Evolutionary conservation across 2,113 vertebrate species (phyloP).

Genomic region (Phalacrocorax carbo): DNA sequence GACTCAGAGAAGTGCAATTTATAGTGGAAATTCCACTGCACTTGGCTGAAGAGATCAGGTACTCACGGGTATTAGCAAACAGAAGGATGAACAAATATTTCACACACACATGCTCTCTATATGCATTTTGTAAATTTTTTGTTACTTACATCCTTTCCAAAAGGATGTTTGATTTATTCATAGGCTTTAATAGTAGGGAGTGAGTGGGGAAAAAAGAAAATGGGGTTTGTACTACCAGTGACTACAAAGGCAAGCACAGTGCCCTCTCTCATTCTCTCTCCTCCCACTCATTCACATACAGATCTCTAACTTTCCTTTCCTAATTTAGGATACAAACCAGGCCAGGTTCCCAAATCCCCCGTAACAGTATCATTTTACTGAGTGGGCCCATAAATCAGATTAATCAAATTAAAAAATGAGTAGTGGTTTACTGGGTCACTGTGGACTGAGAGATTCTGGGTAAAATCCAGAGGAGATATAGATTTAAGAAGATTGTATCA

Average conservation of each 20-base stretch:
- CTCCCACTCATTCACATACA: not conserved
- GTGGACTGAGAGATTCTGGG: not conserved
- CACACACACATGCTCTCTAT: rapidly evolving
- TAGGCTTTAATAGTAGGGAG: not conserved
- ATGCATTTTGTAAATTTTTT: not conserved
- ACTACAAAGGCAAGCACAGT: not conserved
- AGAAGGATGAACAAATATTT: not conserved
- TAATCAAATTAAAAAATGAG: not conserved
- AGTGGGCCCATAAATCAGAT: not conserved
- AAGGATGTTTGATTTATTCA: not conserved
- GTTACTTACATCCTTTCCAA: not conserved
- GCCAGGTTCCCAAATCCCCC: not conserved
- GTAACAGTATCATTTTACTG: not conserved
- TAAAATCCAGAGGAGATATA: not conserved
- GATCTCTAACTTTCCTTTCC: not conserved
- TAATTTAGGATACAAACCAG: not conserved
- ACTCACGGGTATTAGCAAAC: not conserved
- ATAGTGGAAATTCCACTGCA: not conserved
- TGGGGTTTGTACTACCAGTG: not conserved
- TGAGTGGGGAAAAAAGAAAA: not conserved
- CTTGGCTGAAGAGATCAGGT: not conserved
- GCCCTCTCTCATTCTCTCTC: not conserved
- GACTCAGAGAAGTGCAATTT: not conserved
- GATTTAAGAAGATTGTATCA: not conserved
- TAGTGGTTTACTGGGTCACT: not conserved